phyloP scores from a whole-genome alignment of 2,113 vertebrate species.

The Hyla sarda region DNA sequence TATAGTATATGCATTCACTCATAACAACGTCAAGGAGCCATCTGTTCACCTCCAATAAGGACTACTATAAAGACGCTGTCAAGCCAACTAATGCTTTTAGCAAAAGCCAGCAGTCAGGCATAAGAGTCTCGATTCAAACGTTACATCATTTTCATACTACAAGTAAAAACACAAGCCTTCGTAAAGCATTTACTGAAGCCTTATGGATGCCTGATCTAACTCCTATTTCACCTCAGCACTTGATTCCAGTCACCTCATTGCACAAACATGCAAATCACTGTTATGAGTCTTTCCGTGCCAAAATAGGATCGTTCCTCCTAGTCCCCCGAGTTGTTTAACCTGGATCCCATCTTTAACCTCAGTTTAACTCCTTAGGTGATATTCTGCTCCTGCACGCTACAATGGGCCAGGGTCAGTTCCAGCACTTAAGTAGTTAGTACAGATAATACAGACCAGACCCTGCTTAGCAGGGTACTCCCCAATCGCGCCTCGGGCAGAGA shows the following conservation, averaged over 20 bases:
- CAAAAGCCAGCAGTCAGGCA: neutral
- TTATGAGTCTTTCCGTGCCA: slow-evolving; percentile 43
- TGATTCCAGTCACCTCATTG: slow-evolving; percentile 51
- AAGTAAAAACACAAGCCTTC: slow-evolving; percentile 11
- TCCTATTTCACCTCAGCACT: slow-evolving; percentile 30
- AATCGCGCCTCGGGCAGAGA: slow-evolving; percentile 41
- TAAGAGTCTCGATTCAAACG: neutral
- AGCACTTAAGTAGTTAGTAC: slow-evolving; percentile 44
- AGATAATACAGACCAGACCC: slow-evolving; percentile 17
- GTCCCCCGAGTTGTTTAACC: slow-evolving; percentile 29
- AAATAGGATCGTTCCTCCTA: slow-evolving; percentile 30
- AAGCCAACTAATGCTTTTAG: neutral
- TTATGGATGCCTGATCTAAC: slow-evolving; percentile 36
- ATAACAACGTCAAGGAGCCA: slow-evolving; percentile 10
- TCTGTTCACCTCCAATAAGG: slow-evolving; percentile 8
- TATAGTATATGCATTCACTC: neutral
- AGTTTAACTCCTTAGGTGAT: neutral
- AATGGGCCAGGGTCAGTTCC: neutral
- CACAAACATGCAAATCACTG: slow-evolving; percentile 53
- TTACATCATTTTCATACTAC: slow-evolving; percentile 30
- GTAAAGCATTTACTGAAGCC: slow-evolving; percentile 11
- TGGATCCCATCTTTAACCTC: slow-evolving; percentile 4
- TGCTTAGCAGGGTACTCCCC: slow-evolving; percentile 35
- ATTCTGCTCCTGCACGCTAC: neutral
- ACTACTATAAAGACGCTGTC: neutral